Evolutionary conservation across 2,797 vertebrate genomes (phyloP).

Genomic region (Dryobates pubescens): DNA sequence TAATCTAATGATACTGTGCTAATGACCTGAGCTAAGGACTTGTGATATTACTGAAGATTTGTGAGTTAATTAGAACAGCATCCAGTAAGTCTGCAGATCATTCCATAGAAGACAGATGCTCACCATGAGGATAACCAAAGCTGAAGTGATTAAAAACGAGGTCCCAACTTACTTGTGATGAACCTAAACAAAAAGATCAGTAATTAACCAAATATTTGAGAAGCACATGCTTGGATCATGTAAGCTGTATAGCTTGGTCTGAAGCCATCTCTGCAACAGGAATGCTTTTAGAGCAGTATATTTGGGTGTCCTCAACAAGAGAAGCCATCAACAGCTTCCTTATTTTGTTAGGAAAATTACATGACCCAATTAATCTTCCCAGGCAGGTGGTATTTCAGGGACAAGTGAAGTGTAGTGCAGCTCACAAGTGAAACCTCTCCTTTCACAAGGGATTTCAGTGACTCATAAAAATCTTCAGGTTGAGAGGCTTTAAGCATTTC

Average conservation of each 20-base stretch:
- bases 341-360: neutral
- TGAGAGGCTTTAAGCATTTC: slow-evolving; percentile 1
- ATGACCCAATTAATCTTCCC: neutral
- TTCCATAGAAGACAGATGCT: neutral
- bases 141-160: neutral
- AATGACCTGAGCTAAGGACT: slow-evolving; percentile 26
- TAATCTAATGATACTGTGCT: slow-evolving; percentile 6
- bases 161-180: neutral
- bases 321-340: neutral
- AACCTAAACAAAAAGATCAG: neutral
- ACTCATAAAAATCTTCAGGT: neutral
- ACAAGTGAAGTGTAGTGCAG: neutral
- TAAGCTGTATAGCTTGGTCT: neutral
- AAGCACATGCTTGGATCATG: neutral
- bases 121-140: neutral
- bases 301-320: neutral
- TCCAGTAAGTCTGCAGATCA: neutral
- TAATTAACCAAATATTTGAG: neutral
- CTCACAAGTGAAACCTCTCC: neutral
- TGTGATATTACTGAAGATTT: neutral
- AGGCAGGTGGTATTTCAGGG: neutral
- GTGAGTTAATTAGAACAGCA: slow-evolving; percentile 10
- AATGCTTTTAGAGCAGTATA: neutral
- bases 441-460: neutral
- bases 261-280: neutral